A percentile compares a stretch with the other conserved stretches of the same genome.
phyloP scores from a whole-genome alignment of 2,113 vertebrate genomes.

The Morone chrysops region DNA sequence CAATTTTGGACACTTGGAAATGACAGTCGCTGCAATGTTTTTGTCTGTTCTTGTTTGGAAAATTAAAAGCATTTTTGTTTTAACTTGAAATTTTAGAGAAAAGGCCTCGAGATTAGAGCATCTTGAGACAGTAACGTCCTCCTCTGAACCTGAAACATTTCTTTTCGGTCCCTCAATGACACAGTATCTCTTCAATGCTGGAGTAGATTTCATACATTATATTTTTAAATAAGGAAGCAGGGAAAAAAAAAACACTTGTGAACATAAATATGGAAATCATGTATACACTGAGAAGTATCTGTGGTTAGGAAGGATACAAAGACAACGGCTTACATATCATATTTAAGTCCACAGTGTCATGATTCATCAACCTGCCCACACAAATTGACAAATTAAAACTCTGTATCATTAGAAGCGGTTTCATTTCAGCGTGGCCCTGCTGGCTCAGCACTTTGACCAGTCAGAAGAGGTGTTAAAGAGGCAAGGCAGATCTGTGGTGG shows the following conservation, averaged over 20 bases:
- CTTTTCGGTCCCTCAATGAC: neutral
- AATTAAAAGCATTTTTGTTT: neutral
- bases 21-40: no score
- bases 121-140: neutral
- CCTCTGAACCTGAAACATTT: neutral
- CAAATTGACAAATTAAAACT: slow-evolving; percentile 53
- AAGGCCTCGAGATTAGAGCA: neutral
- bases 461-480: slow-evolving; percentile 74
- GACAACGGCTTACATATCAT: neutral
- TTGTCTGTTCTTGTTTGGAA: neutral
- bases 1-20: no score
- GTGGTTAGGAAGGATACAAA: neutral
- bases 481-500: slow-evolving; percentile 63
- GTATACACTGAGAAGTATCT: neutral
- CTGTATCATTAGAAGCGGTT: slow-evolving; percentile 50
- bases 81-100: no score
- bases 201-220: neutral
- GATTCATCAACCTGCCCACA: slow-evolving; percentile 2
- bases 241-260: neutral
- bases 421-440: slow-evolving; percentile 49
- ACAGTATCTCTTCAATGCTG: neutral
- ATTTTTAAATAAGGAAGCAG: neutral
- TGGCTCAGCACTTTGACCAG: slow-evolving; percentile 59
- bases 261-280: neutral
- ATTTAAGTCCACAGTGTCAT: neutral